A percentile compares a stretch with the other conserved stretches of the same genome.
phyloP scores from a whole-genome alignment of 2,113 vertebrate genomes.

The Peromyscus polionotus region DNA sequence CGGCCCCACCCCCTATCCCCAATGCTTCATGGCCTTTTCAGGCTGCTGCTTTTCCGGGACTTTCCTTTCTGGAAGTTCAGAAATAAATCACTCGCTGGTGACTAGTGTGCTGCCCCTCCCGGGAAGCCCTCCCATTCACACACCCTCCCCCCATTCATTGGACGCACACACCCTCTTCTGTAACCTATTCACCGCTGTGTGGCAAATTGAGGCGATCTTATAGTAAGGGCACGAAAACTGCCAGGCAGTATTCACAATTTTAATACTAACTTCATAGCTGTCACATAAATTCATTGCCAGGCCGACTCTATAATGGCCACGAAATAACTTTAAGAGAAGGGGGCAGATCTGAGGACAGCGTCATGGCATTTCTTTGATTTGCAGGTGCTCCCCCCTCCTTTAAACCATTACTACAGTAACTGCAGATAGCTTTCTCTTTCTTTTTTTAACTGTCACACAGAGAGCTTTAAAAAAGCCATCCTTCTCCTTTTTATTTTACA shows the following conservation, averaged over 20 bases:
- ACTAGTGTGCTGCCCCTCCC: conserved; percentile 36
- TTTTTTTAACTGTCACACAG: conserved; percentile 76
- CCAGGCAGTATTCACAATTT: conserved; percentile 87
- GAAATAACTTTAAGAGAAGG: conserved; percentile 76
- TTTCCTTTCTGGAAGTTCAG: conserved; percentile 69
- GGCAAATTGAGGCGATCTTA: conserved; percentile 83
- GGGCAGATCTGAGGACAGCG: conserved; percentile 72
- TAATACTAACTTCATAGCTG: conserved; percentile 92
- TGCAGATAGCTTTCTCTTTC: conserved; percentile 69
- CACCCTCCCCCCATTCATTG: conserved; percentile 2
- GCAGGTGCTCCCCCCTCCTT: conserved; percentile 88
- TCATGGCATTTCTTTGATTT: conserved; percentile 84
- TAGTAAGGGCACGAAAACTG: conserved; percentile 68
- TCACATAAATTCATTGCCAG: conserved; percentile 90
- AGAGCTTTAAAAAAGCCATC: conserved; percentile 71
- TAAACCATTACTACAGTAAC: conserved; percentile 86
- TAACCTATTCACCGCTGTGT: conserved; percentile 82
- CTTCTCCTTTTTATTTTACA: conserved; percentile 84
- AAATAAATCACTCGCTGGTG: conserved; percentile 79
- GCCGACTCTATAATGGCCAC: conserved; percentile 80
- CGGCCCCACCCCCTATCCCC: no score
- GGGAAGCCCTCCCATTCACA: conserved; percentile 38
- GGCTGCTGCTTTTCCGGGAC: conserved; percentile 15
- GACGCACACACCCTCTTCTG: neutral
- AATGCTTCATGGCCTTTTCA: neutral